Base-by-base conservation (phyloP, 2,113 vertebrate species). In the Ranitomeya imitator region DNA sequence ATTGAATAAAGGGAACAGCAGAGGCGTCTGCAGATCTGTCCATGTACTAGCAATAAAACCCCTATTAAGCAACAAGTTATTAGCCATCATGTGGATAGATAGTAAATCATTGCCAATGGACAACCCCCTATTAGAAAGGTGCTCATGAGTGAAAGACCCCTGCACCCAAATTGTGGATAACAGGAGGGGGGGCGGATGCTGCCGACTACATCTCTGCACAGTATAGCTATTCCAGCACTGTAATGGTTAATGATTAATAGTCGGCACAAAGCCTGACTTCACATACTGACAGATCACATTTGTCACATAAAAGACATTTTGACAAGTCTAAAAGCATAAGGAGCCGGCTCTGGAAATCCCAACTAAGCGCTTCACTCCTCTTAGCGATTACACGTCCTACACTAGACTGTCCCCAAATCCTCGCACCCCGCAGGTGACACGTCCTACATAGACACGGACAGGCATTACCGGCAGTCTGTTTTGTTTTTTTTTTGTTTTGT, bases 321-420 rank as follows among this genome's bases (percentile, higher is more conserved):
- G 52, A 79, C 76, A 57, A 55, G 77, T 52, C 52, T 79, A 79
- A 79, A 79, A 79, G 77, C 21, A 79, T 79, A 79, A 79, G 77
- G n/a, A 57, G 10, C 12, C 45, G 0, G 19, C 9, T 54, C 76
- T 78, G 4, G 11, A 52, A 78, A 78, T 51, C 52, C 18, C 21
- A 54, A 21, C 51, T 78, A 78, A 54, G 76, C 76, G 51, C 10
- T 0, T 78, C 19, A 77, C 21, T 52, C 51, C n/a, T 54, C 31
- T 74, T 19, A 74, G 14, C 45, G 73, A 52, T 52, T 52, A 51
- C 73, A 76, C 21, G 0, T 12, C 77, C 52, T n/a, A 13, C 52
- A 57, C 14, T n/a, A 57, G 21, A 55, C 54, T 54, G 76, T 54
- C 1, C 18, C 18, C 76, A 78, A 78, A 78, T 55, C 31, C n/a